phyloP scores from a whole-genome alignment of 2,113 vertebrate species.

The Odobenus rosmarus region DNA sequence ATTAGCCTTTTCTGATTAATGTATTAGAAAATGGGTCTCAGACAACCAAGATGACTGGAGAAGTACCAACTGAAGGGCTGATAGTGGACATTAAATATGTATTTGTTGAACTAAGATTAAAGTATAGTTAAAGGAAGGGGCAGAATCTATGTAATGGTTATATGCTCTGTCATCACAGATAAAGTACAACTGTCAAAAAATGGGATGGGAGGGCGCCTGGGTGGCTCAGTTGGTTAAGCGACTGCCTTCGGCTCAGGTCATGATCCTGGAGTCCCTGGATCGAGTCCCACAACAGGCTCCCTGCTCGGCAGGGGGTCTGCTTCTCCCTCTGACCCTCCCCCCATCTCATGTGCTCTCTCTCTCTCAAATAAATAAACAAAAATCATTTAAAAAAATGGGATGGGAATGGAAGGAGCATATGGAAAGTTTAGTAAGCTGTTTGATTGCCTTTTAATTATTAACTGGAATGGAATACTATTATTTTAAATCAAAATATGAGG shows the following conservation, averaged over 20 bases:
- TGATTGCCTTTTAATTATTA: background rate
- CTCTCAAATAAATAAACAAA: no score
- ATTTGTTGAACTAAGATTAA: background rate
- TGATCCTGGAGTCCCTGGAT: no score
- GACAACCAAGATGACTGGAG: background rate
- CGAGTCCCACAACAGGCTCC: no score
- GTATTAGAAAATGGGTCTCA: background rate
- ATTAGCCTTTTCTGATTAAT: background rate
- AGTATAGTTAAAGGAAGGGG: background rate
- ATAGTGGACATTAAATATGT: background rate
- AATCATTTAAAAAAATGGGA: no score
- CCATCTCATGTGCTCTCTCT: no score
- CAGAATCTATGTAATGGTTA: background rate
- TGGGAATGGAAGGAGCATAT: background rate
- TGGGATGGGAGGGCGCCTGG: no score
- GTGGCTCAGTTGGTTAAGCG: no score
- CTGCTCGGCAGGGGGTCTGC: no score
- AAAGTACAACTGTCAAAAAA: background rate
- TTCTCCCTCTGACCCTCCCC: no score
- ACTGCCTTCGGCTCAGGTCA: no score
- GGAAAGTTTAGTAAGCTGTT: background rate
- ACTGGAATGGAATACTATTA: background rate
- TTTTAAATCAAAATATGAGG: conserved; percentile 20
- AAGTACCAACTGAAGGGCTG: background rate
- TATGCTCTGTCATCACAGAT: background rate